Conservation (phyloP, 35 echinoderm and acorn worm species). For the Ophioderma brevispina region DNA sequence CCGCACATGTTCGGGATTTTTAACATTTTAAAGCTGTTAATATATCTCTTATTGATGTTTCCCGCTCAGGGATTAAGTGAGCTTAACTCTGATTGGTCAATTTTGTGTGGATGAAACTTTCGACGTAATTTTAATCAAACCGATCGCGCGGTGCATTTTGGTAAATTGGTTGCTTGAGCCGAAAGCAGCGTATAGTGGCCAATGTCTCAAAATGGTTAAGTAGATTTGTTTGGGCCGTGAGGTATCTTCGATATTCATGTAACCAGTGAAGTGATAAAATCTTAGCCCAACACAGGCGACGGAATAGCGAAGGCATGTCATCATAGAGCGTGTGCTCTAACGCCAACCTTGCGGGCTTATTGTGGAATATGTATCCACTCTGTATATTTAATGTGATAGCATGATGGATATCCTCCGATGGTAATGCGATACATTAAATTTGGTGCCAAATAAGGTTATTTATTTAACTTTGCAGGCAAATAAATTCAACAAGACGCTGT, state of each 20-base stretch:
- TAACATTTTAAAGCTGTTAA: background rate
- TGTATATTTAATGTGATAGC: too few relatives aligned
- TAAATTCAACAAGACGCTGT: too few relatives aligned
- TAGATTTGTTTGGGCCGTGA: background rate
- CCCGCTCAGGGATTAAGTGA: background rate
- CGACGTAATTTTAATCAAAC: background rate
- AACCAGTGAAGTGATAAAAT: background rate
- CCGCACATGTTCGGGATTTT: background rate
- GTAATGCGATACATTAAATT: too few relatives aligned
- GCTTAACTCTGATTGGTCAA: background rate
- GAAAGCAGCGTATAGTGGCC: background rate
- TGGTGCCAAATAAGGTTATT: too few relatives aligned
- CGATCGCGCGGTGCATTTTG: background rate
- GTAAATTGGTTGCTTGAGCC: background rate
- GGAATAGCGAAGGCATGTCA: background rate
- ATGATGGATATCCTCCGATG: too few relatives aligned
- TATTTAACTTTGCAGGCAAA: too few relatives aligned
- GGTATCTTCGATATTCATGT: slow-evolving; percentile 14
- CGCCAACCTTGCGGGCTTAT: too few relatives aligned
- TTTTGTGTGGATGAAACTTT: background rate
- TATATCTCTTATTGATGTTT: background rate
- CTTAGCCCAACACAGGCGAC: background rate
- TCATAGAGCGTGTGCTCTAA: background rate
- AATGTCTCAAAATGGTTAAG: background rate
- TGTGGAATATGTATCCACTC: too few relatives aligned